Evolutionary conservation across 2,888 invertebrate genomes (phyloP), one percentile per base, ranked within the genome.

Genomic region (Drosophila mettleri): DNA sequence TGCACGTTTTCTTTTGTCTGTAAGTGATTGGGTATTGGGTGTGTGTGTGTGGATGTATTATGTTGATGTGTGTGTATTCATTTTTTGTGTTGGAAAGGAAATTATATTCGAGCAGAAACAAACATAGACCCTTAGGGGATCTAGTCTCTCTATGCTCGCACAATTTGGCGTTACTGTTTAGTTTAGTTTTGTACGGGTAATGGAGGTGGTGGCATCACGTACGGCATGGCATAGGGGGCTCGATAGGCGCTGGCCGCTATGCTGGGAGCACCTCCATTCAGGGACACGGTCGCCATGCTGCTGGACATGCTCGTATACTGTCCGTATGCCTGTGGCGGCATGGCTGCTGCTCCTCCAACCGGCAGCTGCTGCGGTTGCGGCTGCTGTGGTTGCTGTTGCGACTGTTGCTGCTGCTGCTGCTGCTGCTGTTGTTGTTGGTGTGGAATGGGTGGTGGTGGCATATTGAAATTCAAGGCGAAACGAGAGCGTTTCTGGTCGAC

Each of bases 161-260:
- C 59, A 78, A 71, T 79, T 72, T 74, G 71, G 73, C 71, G 54
- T 62, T 77, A 63, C 34, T 63, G 38, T 63, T 90, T 90, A 92
- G 76, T 66, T 90, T 91, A 92, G 76, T 92, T 92, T 80, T 91
- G 91, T 82, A 91, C 92, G 63, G 92, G 92, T 76, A 92, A 82
- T 64, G 92, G 91, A 46, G 92, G 92, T 71, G 92, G 92, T 62
- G 92, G 92, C 83, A 84, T 83, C 65, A 86, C 82, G 38, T 84
- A 84, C 53, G 91, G 91, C 86, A 91, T 91, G 66, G 89, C 91
- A 86, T 91, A 92, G 67, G 87, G 89, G 8, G 82, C 53, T 41
- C 89, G 86, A 45, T 82, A 81, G 12, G 84, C 78, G n/a, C 67
- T 78, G 22, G 84, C 62, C 29, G 86, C 61, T 64, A 76, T 48